These are phyloP conservation scores for Parelbella ahira DNA, from an alignment of 2,888 invertebrate species.

Conservation along the genomic window DNA sequence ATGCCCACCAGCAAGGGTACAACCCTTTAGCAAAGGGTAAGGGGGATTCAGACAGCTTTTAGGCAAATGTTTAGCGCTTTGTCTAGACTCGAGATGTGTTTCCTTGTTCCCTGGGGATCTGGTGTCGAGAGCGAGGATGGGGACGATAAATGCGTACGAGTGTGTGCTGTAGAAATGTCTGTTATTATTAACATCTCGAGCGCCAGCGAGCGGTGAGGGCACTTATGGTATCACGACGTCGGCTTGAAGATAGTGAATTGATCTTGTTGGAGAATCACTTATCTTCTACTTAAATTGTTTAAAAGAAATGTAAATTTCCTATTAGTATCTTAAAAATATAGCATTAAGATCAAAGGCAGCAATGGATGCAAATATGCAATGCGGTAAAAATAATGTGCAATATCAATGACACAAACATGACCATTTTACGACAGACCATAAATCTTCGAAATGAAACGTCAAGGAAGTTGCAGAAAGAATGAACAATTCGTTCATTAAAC, in stretches of 20 bases:
- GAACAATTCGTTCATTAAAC: background rate
- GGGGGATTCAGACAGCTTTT: constrained; percentile 22
- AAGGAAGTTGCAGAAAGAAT: background rate
- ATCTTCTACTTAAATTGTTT: too few relatives aligned
- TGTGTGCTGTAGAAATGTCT: constrained; percentile 24
- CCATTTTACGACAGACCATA: constrained; percentile 4
- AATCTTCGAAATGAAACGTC: background rate
- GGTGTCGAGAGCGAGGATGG: constrained; percentile 11
- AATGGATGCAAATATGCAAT: too few relatives aligned
- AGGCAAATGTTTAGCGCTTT: constrained; percentile 25
- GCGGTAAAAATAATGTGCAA: too few relatives aligned
- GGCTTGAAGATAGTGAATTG: constrained; percentile 7
- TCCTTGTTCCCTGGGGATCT: constrained; percentile 18
- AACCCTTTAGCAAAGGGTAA: constrained; percentile 2
- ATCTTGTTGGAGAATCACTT: too few relatives aligned
- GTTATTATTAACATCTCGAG: constrained; percentile 24
- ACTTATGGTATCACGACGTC: constrained; percentile 12
- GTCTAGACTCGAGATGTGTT: constrained; percentile 23
- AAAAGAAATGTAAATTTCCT: too few relatives aligned
- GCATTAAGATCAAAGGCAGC: too few relatives aligned
- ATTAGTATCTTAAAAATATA: too few relatives aligned
- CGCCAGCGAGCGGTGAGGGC: constrained; percentile 9
- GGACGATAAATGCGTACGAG: constrained; percentile 15
- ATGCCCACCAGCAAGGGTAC: constrained; percentile 13
- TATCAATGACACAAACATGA: constrained; percentile 3